Conservation (phyloP, 2,113 vertebrate genomes). For the Columbina picui region DNA sequence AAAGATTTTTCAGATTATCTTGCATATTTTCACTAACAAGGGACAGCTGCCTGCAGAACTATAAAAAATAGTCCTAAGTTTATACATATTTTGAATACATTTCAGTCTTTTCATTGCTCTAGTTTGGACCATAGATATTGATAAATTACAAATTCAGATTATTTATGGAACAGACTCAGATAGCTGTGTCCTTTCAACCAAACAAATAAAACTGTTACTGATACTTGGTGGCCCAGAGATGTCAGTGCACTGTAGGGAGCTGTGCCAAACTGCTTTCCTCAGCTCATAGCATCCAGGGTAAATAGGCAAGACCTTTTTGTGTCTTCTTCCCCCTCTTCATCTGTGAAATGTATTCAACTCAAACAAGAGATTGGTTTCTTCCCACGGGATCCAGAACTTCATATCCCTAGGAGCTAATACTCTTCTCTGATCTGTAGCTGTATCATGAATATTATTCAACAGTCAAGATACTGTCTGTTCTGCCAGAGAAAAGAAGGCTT, state of each 20-base stretch:
- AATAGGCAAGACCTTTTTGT: not conserved
- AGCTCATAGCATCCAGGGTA: not conserved
- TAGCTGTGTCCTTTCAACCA: not conserved
- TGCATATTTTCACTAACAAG: not conserved
- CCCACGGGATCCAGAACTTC: constrained; percentile 30
- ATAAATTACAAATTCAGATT: not conserved
- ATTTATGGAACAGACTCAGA: not conserved
- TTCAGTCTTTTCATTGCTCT: not conserved
- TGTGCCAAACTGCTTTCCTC: not conserved
- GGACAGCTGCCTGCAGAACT: not conserved
- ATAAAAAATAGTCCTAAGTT: not conserved
- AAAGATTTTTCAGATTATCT: not conserved
- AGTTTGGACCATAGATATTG: not conserved
- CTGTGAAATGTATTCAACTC: constrained; percentile 22
- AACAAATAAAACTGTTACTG: not conserved
- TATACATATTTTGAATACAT: not conserved
- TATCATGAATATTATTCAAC: constrained; percentile 44
- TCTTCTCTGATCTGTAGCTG: constrained; percentile 20
- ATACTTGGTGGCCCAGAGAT: not conserved
- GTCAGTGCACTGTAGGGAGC: not conserved
- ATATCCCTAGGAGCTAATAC: constrained; percentile 23
- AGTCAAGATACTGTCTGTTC: constrained; percentile 61
- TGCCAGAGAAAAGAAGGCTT: constrained; percentile 40
- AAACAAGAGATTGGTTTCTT: constrained; percentile 29
- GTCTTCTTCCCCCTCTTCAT: constrained; percentile 6